Percentiles rank a stretch among this genome's conserved stretches.
Evolutionary conservation across 30 jellyfish, hydroid and myxozoan genomes (phyloP).

Genomic region (Chironex yamaguchii): DNA sequence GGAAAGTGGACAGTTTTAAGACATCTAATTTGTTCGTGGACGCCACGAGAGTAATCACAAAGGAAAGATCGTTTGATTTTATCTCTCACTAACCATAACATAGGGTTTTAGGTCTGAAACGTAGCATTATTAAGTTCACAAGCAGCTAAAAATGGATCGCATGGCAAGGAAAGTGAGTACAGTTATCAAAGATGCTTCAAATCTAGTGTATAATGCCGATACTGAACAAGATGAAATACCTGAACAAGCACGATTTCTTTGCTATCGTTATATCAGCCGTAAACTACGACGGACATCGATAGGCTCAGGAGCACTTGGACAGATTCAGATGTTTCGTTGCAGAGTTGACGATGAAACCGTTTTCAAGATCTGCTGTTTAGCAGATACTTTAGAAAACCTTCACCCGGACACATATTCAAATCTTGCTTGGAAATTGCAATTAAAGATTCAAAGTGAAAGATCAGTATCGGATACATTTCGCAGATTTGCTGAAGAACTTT

Average conservation of each 20-base stretch:
- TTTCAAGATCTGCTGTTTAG: background rate
- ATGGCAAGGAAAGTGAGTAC: background rate
- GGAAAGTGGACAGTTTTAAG: no score
- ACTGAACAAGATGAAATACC: conserved; percentile 1
- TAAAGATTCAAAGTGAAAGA: background rate
- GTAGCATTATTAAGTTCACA: no score
- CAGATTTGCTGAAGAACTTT: conserved; percentile 64
- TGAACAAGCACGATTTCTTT: conserved; percentile 69
- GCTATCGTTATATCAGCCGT: conserved; percentile 74
- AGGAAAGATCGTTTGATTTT: no score
- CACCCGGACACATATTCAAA: background rate
- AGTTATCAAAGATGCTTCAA: background rate
- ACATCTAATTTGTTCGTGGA: no score
- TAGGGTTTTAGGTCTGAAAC: no score
- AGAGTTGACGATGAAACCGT: background rate
- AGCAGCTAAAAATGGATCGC: background rate
- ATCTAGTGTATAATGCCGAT: background rate
- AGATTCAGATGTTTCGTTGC: background rate
- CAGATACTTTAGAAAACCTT: background rate
- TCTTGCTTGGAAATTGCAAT: background rate
- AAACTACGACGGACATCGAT: conserved; percentile 61
- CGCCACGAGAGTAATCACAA: no score
- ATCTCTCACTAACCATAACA: no score
- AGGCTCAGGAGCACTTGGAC: background rate
- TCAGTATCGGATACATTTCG: conserved; percentile 18